Base-by-base conservation (phyloP, 1,140 invertebrate species). In the Drosophila varians region DNA sequence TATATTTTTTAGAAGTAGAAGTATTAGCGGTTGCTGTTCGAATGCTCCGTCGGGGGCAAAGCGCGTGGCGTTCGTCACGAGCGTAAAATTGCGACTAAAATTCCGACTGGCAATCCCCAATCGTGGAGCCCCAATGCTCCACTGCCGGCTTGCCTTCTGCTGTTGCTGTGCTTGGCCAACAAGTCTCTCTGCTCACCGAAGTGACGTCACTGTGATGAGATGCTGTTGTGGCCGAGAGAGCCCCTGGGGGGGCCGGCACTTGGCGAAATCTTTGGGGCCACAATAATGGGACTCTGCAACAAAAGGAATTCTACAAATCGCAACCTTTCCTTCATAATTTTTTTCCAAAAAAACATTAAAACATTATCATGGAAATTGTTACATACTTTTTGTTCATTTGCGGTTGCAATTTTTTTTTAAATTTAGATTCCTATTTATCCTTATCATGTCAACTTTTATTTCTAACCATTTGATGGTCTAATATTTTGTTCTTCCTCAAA, bases 51-150 rank as follows among this genome's bases (percentile, higher is more conserved):
- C 36, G 65, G 53, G 74, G 56, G 52, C 21, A 45, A 74, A 74
- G 60, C 80, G 80, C 82, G 82, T 74, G 58, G 58, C 69, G 78
- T 57, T 70, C 72, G 14, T 58, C 65, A 42, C 82, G 82, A 86
- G 61, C 53, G 76, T 78, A 86, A 87, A 87, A 87, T 87, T 87
- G 80, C 82, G 76, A 86, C 77, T 82, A 64, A 21, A 21, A 21
- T 21, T 21, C 23, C 31, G 56, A 60, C 56, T 74, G 58, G 51
- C 51, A 57, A 51, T 62, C 36, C 61, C 66, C 68, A 64, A 62
- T 42, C 60, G 74, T 62, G 65, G 74, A 74, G 70, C 62, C 57
- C 82, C 66, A 69, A 48, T 40, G 64, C 36, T 8, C 28, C 28
- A 31, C 46, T 28, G 74, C 38, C 53, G 40, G 43, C 52, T 64